A percentile compares a stretch with the other conserved stretches of the same genome.
Evolutionary conservation across 2,113 vertebrate genomes (phyloP).

Genomic region (Plestiodon gilberti): DNA sequence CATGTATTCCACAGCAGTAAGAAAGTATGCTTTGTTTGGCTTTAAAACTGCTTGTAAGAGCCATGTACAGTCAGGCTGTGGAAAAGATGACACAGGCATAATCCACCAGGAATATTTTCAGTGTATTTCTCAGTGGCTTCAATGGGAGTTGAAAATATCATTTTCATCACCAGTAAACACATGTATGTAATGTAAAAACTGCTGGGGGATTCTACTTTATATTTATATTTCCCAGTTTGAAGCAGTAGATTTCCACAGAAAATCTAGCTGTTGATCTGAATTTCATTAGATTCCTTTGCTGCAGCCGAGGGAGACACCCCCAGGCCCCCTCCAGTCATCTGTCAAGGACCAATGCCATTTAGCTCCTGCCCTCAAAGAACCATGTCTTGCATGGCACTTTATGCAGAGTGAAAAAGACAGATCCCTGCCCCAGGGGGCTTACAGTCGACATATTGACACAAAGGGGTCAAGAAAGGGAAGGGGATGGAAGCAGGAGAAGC

Average conservation of each 20-base stretch:
- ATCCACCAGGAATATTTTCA: background rate
- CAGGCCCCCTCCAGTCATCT: too few species aligned
- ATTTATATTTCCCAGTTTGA: background rate
- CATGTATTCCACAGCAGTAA: background rate
- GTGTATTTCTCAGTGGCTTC: background rate
- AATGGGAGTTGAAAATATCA: background rate
- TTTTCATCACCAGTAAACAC: background rate
- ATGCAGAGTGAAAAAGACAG: too few species aligned
- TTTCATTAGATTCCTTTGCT: background rate
- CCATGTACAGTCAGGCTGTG: background rate
- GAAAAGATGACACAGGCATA: constrained; percentile 9
- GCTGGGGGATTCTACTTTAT: background rate
- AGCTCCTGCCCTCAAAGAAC: too few species aligned
- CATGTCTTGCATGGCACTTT: too few species aligned
- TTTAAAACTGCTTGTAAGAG: background rate
- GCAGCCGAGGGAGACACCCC: too few species aligned
- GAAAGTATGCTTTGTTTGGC: constrained; percentile 13
- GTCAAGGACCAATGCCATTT: too few species aligned
- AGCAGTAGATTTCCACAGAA: background rate
- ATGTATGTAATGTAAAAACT: background rate
- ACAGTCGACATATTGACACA: too few species aligned
- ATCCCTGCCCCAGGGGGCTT: too few species aligned
- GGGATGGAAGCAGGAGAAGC: too few species aligned
- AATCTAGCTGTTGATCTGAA: background rate
- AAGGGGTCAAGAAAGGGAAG: too few species aligned